Evolutionary conservation across 2,113 vertebrate genomes (phyloP), one percentile per base, ranked within the genome.

Genomic region (Tetraodon nigroviridis): DNA sequence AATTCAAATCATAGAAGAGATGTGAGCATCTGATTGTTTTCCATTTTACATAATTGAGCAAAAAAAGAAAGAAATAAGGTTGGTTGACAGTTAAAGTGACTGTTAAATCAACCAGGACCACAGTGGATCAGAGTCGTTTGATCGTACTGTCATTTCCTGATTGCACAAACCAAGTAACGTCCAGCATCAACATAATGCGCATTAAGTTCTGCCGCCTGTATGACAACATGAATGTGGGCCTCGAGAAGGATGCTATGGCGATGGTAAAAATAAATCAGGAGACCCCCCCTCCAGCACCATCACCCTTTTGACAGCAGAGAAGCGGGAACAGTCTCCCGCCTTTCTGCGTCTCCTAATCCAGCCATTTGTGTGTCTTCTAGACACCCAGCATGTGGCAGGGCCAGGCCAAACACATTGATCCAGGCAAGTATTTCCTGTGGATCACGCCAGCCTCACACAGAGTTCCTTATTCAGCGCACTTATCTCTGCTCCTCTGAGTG

Each of bases 391-490:
- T 86, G 84, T 63, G 71, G 75, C 48, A 16, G 41, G 45, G 29
- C 75, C 58, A 69, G 77, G 72, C 65, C 74, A 82, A 84, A 81
- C 73, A 87, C 75, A 89, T 79, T 80, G 79, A 87, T 84, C 69
- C 64, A 58, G 64, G 61, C 81, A n/a, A 46, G 68, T 55, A 70
- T 71, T 83, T 83, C 61, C 69, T 78, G 67, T 76, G 73, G 76
- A 76, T 77, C 67, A 61, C 24, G 50, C 42, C 69, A 61, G 76
- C 71, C 67, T 60, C 76, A 79, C 69, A 75, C 74, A 66, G 59
- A 64, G 61, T 50, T 75, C 58, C 83, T 71, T 55, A 75, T 77
- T 77, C 61, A 64, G 60, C 1, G 2, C 51, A 40, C 52, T 66
- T 67, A 67, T 61, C 58, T 65, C 46, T 42, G 55, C 56, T 64